A percentile compares a stretch with the other conserved stretches of the same genome.
These are phyloP conservation scores for Linyphia triangularis DNA, from an alignment of 2,888 invertebrate genomes.

Conservation along the genomic window DNA sequence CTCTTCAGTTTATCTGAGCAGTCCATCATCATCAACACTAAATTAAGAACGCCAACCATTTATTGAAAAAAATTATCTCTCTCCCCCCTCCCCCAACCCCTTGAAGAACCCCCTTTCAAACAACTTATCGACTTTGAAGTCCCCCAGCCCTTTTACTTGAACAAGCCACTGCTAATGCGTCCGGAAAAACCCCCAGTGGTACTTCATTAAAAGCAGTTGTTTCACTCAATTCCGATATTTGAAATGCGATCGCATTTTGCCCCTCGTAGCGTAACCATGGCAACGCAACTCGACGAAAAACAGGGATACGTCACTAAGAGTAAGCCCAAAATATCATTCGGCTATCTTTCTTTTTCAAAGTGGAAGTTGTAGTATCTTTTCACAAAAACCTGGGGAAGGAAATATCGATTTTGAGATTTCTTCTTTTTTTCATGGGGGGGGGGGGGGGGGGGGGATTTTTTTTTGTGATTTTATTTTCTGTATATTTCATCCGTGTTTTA, in stretches of 20 bases:
- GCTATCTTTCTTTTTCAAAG: not conserved
- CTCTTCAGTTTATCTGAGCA: too few species aligned
- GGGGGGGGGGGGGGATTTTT: too few species aligned
- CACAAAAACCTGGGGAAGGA: constrained; percentile 45
- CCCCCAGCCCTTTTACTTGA: not conserved
- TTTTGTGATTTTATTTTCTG: not conserved
- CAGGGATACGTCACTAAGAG: constrained; percentile 26
- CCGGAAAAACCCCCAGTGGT: not conserved
- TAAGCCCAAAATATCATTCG: not conserved
- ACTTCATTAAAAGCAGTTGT: constrained; percentile 53
- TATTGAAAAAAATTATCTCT: not conserved
- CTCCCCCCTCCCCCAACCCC: not conserved
- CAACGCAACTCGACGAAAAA: constrained; percentile 41
- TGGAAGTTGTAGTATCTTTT: not conserved
- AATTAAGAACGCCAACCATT: not conserved
- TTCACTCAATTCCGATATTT: constrained; percentile 43
- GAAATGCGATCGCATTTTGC: constrained; percentile 54
- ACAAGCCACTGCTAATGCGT: constrained; percentile 31
- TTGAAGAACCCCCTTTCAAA: not conserved
- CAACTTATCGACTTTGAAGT: constrained; percentile 18
- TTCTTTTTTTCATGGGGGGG: too few species aligned
- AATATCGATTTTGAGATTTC: constrained; percentile 60
- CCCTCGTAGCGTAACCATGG: constrained; percentile 35
- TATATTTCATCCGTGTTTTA: constrained; percentile 21
- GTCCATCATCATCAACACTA: too few species aligned